phyloP scores from a whole-genome alignment of 2,888 invertebrate species.

The Apeira syringaria region DNA sequence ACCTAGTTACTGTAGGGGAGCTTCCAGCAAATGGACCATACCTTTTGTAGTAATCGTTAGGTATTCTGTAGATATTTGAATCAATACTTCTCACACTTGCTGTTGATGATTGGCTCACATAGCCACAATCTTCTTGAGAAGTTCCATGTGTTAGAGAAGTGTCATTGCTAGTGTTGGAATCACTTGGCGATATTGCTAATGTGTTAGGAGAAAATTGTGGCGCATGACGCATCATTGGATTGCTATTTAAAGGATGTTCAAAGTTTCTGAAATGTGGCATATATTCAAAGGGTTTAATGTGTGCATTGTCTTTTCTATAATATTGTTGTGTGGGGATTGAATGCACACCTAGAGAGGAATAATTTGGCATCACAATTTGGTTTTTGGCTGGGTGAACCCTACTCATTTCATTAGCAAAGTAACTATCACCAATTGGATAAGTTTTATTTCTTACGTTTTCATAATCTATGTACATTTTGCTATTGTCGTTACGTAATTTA shows the following conservation, averaged over 20 bases:
- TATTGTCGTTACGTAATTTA: slow-evolving; percentile 62
- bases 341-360: slow-evolving; percentile 57
- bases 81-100: slow-evolving; percentile 72
- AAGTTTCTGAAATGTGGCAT: slow-evolving; percentile 56
- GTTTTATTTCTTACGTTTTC: slow-evolving; percentile 57
- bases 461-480: slow-evolving; percentile 65
- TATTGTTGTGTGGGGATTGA: slow-evolving; percentile 55
- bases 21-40: slow-evolving; percentile 49
- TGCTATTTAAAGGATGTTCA: slow-evolving; percentile 54
- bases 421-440: slow-evolving; percentile 55
- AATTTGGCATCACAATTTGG: slow-evolving; percentile 58
- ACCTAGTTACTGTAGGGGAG: slow-evolving; percentile 42
- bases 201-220: slow-evolving; percentile 71
- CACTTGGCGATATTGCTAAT: slow-evolving; percentile 72
- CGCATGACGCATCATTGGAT: slow-evolving; percentile 56
- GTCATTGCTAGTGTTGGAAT: slow-evolving; percentile 72
- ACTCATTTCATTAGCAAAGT: slow-evolving; percentile 61
- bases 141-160: slow-evolving; percentile 55
- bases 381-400: slow-evolving; percentile 56
- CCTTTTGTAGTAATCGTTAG: slow-evolving; percentile 59
- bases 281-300: slow-evolving; percentile 63
- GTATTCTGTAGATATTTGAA: slow-evolving; percentile 50
- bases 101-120: slow-evolving; percentile 75
- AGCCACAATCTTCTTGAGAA: slow-evolving; percentile 75
- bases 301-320: slow-evolving; percentile 61